Percentiles rank a stretch among this genome's conserved stretches.
Conservation (phyloP, 2,113 vertebrate species). For the Manacus vitellinus region DNA sequence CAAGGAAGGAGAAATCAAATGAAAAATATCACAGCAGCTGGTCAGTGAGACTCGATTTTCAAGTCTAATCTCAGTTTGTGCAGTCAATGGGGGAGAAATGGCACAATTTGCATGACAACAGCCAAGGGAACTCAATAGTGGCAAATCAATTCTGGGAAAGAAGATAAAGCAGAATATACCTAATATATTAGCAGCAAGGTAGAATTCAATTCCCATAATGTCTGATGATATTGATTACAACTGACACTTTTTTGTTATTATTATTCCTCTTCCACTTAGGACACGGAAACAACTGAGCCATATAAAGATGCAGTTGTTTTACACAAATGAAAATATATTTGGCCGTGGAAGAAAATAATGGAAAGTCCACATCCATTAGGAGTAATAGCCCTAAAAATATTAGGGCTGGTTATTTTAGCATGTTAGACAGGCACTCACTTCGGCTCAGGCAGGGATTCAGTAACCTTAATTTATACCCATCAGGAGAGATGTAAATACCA, state of each 20-base stretch:
- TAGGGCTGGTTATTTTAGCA: background rate
- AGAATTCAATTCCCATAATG: constrained; percentile 68
- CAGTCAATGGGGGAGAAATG: constrained; percentile 76
- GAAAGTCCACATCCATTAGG: background rate
- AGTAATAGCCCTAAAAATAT: background rate
- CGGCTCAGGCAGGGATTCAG: background rate
- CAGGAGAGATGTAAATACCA: background rate
- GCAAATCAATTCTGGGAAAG: constrained; percentile 78
- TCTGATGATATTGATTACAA: constrained; percentile 75
- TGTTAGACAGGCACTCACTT: background rate
- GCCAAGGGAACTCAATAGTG: constrained; percentile 67
- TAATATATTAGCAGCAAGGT: constrained; percentile 71
- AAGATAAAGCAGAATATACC: constrained; percentile 76
- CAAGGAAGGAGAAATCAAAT: constrained; percentile 34
- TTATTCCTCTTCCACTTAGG: constrained; percentile 57
- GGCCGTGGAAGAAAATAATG: background rate
- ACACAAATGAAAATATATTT: constrained; percentile 51
- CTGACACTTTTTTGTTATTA: constrained; percentile 54
- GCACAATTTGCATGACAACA: constrained; percentile 84
- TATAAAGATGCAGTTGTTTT: constrained; percentile 54
- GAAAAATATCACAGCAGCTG: constrained; percentile 76
- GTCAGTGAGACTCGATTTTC: constrained; percentile 69
- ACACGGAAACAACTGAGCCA: constrained; percentile 55
- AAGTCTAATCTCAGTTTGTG: constrained; percentile 77
- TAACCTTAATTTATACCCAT: background rate